These are phyloP conservation scores for Pseudomyrmex cubaensis DNA, from an alignment of 1,140 invertebrate species.

Conservation along the genomic window DNA sequence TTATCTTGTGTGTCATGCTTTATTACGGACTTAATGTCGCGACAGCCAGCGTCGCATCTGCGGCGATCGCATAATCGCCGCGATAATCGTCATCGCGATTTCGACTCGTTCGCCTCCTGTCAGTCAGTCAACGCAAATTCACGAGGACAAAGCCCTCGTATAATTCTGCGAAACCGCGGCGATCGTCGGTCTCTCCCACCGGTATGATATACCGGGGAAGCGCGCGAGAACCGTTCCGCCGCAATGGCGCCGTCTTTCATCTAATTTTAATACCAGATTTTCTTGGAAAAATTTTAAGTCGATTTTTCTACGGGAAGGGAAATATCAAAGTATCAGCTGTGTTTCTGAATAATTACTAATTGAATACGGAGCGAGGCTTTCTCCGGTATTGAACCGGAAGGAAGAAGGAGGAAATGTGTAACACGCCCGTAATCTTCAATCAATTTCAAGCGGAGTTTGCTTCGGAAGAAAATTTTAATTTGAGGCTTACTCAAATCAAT, in stretches of 20 bases:
- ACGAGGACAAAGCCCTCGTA: slow-evolving; percentile 40
- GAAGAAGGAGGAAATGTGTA: not conserved
- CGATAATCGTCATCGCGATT: slow-evolving; percentile 59
- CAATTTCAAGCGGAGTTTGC: slow-evolving; percentile 2
- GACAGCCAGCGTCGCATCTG: slow-evolving; percentile 75
- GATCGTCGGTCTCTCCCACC: not conserved
- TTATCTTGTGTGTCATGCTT: slow-evolving; percentile 82
- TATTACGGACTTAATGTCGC: slow-evolving; percentile 80
- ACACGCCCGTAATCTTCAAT: not conserved
- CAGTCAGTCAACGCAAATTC: slow-evolving; percentile 45
- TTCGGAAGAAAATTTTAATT: slow-evolving; percentile 24
- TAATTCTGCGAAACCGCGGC: slow-evolving; percentile 28
- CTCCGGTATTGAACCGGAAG: not conserved
- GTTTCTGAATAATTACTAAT: not conserved
- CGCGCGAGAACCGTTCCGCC: too few relatives aligned
- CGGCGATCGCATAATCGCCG: slow-evolving; percentile 54
- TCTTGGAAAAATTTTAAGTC: not conserved
- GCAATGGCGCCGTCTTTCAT: not conserved
- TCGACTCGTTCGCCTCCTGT: not conserved
- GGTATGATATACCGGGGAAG: too few relatives aligned
- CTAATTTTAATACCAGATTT: slow-evolving; percentile 2
- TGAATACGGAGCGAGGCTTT: not conserved
- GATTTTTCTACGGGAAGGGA: not conserved
- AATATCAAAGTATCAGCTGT: not conserved
- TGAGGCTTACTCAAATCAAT: slow-evolving; percentile 24